Conservation (phyloP, 2,797 vertebrate genomes). For the Tragelaphus oryx region DNA sequence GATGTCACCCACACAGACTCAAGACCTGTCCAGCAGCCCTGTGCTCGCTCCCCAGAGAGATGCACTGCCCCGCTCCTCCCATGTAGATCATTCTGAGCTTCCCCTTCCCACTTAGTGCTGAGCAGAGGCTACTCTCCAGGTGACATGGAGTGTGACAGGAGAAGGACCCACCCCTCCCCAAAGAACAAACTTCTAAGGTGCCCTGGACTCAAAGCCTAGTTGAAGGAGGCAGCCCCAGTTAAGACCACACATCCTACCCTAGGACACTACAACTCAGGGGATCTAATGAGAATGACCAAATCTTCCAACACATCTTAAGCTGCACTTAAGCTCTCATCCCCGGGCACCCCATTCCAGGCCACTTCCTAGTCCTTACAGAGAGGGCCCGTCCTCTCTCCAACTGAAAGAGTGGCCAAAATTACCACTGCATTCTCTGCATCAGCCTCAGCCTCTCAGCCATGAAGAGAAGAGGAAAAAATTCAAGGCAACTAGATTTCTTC, state of each 20-base stretch:
- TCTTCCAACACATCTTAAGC: background rate
- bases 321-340: background rate
- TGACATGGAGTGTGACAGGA: background rate
- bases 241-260: background rate
- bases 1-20: background rate
- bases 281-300: conserved; percentile 18
- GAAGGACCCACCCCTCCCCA: background rate
- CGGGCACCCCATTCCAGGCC: background rate
- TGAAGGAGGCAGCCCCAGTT: background rate
- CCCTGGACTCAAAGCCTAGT: background rate
- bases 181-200: background rate
- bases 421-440: background rate
- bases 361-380: background rate
- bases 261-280: background rate
- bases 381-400: background rate
- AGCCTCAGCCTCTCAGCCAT: conserved; percentile 14
- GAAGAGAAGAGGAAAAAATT: conserved; percentile 66
- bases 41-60: background rate
- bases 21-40: background rate
- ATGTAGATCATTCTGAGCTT: background rate
- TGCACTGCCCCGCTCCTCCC: background rate
- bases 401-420: background rate
- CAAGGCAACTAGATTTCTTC: conserved; percentile 74
- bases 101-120: background rate
- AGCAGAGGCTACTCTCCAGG: background rate